Evolutionary conservation across 2,113 vertebrate species (phyloP), one percentile per base, ranked within the genome.

Genomic region (Neotragus moschatus): DNA sequence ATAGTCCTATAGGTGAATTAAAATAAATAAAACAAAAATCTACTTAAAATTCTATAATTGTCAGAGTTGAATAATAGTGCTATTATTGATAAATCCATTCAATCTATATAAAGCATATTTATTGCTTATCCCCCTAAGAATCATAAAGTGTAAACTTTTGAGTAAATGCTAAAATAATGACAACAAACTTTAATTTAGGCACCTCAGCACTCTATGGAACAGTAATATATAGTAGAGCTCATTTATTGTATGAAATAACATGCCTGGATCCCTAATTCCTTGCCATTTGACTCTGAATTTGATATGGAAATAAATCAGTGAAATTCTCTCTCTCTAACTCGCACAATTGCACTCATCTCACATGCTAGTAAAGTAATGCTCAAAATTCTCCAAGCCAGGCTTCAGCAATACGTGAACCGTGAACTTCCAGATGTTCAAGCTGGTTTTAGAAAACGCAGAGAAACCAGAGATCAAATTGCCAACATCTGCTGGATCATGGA

Each of bases 41-140:
- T 84, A n/a, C 87, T 92, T 95, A 80, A 97, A 96, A 95, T 95
- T 10, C 82, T 84, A 12, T 51, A 94, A 94, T 81, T 80, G 14
- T 23, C 47, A 51, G 43, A 49, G 58, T 43, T 75, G 53, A 91
- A 63, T 90, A 91, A 91, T 23, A 61, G 63, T 77, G 84, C 6
- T 25, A 63, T 84, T 94, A 82, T 70, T 36, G 23, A 92, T 92
- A 96, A 91, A 77, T 60, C 77, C 16, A 45, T 16, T 21, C 23
- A 90, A 43, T 16, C 90, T 89, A 45, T 70, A 90, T 39, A 90
- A 88, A 94, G 39, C 82, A 94, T 5, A 87, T 30, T 51, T 51
- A 79, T 63, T 86, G 3, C 4, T 96, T 92, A 86, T 16, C 36
- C 9, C 6, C 9, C 0, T 33, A 94, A n/a, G 51, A 90, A 94